Evolutionary conservation across 2,888 invertebrate genomes (phyloP).

Genomic region (Aphodius sticticus): DNA sequence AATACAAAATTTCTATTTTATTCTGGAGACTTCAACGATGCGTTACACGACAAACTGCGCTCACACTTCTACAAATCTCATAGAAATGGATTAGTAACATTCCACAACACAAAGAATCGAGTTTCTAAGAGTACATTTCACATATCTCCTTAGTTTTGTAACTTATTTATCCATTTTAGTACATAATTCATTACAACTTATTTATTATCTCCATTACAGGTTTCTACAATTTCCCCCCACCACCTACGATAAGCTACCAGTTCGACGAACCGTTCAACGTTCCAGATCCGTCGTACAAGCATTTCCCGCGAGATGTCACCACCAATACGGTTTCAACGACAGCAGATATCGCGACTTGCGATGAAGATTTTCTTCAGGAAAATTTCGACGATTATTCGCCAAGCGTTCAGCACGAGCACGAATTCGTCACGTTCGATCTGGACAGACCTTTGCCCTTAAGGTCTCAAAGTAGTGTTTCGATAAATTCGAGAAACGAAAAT

Average conservation of each 20-base stretch:
- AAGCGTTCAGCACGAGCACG: slow-evolving; percentile 66
- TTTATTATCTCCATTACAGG: slow-evolving; percentile 52
- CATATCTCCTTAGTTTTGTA: too few species aligned
- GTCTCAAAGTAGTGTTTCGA: slow-evolving; percentile 55
- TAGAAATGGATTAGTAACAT: too few species aligned
- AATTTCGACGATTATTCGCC: slow-evolving; percentile 66
- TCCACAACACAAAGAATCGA: too few species aligned
- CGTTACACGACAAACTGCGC: too few species aligned
- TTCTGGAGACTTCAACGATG: too few species aligned
- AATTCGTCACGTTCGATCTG: slow-evolving; percentile 75
- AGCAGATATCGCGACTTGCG: slow-evolving; percentile 63
- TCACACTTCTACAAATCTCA: too few species aligned
- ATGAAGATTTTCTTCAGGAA: slow-evolving; percentile 54
- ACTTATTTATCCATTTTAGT: too few species aligned
- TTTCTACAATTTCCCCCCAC: slow-evolving; percentile 72
- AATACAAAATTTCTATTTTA: too few species aligned
- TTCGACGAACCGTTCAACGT: slow-evolving; percentile 61
- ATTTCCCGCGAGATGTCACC: slow-evolving; percentile 69
- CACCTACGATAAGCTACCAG: slow-evolving; percentile 70
- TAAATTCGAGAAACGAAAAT: slow-evolving; percentile 51
- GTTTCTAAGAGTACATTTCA: too few species aligned
- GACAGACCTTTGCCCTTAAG: slow-evolving; percentile 63
- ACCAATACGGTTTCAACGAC: slow-evolving; percentile 75
- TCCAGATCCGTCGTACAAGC: slow-evolving; percentile 46
- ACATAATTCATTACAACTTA: too few species aligned